Base-by-base conservation (phyloP, 2,888 invertebrate genomes). In the Gibbula magus region DNA sequence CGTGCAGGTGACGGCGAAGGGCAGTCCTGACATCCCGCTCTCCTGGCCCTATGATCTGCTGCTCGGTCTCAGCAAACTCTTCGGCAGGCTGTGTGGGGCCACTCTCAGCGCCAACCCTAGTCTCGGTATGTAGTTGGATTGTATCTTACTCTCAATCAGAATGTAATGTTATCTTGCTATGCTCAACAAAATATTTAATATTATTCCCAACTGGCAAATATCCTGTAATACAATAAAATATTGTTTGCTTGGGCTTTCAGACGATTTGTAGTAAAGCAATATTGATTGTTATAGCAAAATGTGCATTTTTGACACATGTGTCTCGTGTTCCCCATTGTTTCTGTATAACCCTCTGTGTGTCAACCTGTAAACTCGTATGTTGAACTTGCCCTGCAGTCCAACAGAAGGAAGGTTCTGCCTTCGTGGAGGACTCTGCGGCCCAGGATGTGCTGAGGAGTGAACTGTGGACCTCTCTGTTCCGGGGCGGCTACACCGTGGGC, bases 11-110 rank as follows among this genome's bases (percentile, higher is more conserved):
- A 91, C 90, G 10, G 92, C 92, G 1, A 86, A 90, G 79, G 92
- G 92, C 1, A 89, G 87, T 78, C 91, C 91, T 5, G 92, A 92
- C 67, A 84, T 90, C 45, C 89, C 90, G 1, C 80, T 91, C 22
- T 88, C 89, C 25, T 92, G 92, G 92, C 88, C 91, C 35, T 91
- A 89, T 87, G 92, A 92, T 82, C 87, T 92, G 10, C 90, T 92
- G 81, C 88, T 92, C 4, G 86, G 89, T 16, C 80, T 91, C 22
- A 85, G 90, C 51, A 91, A 91, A 80, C 84, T 92, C 52, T 85
- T 90, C 82, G 92, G 92, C 0, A 81, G 86, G 20, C 84, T 92
- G 32, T 91, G 91, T 89, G 92, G 92, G 7, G 86, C 89, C 13
- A 89, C 89, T 16, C 87, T 92, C 22, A 83, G 86, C 74, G 81